Evolutionary conservation across 2,888 invertebrate species (phyloP).

Genomic region (Oscheius sp.): DNA sequence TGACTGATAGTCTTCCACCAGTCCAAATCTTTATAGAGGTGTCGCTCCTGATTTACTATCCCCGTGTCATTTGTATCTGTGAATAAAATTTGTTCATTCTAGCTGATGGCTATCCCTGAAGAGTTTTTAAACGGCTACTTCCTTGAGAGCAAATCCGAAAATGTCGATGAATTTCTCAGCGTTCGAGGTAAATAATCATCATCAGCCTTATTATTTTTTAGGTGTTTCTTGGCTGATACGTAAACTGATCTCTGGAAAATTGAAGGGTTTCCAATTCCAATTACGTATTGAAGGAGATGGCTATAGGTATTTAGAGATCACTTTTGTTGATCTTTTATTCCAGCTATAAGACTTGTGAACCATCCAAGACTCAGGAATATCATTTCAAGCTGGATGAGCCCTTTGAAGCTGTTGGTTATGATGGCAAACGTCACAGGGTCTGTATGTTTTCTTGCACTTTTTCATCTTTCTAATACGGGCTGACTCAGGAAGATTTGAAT

Average conservation of each 20-base stretch:
- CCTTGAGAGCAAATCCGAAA: slow-evolving; percentile 15
- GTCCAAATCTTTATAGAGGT: neutral
- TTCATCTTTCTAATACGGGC: neutral
- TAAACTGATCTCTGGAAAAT: slow-evolving; percentile 19
- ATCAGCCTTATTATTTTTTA: neutral
- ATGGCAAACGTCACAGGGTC: slow-evolving; percentile 23
- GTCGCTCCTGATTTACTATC: neutral
- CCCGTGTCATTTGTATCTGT: too few relatives aligned
- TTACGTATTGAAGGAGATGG: slow-evolving; percentile 21
- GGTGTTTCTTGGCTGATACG: slow-evolving; percentile 28
- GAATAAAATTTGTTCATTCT: neutral
- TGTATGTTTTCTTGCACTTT: neutral
- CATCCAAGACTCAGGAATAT: slow-evolving; percentile 13
- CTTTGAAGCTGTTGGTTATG: slow-evolving; percentile 19
- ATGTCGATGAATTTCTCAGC: slow-evolving; percentile 27
- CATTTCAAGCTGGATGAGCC: slow-evolving; percentile 27
- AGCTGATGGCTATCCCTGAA: slow-evolving; percentile 17
- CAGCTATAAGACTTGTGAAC: slow-evolving; percentile 21
- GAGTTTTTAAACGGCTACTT: slow-evolving; percentile 23
- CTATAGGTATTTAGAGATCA: slow-evolving; percentile 7
- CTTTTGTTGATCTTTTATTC: neutral
- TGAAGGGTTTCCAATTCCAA: slow-evolving; percentile 23
- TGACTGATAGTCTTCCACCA: slow-evolving; percentile 9
- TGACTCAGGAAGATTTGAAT: neutral
- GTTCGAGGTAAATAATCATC: slow-evolving; percentile 11